Evolutionary conservation across 1,140 invertebrate species (phyloP).

Genomic region (Macrosteles quadrilineatus): DNA sequence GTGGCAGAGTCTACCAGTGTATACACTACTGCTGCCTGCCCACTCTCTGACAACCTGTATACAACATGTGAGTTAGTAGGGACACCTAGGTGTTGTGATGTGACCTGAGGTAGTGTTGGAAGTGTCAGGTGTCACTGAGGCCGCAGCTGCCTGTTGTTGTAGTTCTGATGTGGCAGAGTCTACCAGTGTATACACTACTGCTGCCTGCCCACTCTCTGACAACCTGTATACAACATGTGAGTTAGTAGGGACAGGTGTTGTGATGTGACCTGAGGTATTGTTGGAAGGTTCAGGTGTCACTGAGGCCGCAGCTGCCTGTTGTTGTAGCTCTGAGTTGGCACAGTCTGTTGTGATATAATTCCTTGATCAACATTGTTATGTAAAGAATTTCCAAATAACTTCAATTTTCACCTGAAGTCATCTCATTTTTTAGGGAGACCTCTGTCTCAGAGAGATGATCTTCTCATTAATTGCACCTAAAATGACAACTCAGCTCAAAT

Average conservation of each 20-base stretch:
- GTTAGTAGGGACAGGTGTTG: neutral
- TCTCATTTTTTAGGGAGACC: no score
- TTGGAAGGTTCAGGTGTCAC: constrained; percentile 13
- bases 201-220: neutral
- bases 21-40: constrained; percentile 60
- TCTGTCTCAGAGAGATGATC: no score
- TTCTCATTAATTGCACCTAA: no score
- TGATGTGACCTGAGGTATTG: neutral
- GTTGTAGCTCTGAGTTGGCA: constrained; percentile 57
- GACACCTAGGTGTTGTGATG: neutral
- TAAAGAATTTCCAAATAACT: no score
- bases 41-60: constrained; percentile 64
- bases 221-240: neutral
- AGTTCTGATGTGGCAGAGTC: neutral
- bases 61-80: neutral
- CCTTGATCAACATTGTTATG: no score
- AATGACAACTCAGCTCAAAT: no score
- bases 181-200: neutral
- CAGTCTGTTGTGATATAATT: no score
- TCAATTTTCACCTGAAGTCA: no score
- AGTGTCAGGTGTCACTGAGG: neutral
- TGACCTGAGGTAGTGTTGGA: neutral
- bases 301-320: constrained; percentile 37
- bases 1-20: constrained; percentile 61
- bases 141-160: constrained; percentile 36